These are phyloP conservation scores for Papilio helenus DNA, from an alignment of 1,140 invertebrate genomes.

Conservation along the genomic window DNA sequence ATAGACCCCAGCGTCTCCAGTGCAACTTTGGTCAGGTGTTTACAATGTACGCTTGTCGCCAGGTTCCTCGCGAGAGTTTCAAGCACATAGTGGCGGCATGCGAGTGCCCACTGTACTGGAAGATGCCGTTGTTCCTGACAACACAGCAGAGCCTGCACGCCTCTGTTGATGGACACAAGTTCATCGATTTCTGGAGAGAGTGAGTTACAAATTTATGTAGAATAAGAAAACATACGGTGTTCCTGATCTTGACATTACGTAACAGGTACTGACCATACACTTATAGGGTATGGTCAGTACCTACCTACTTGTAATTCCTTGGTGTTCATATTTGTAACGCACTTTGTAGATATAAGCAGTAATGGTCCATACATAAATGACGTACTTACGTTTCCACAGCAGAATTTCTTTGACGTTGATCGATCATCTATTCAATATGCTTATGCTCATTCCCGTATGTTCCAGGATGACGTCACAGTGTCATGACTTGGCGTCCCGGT, in stretches of 20 bases:
- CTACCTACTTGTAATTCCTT: too few relatives aligned
- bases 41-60: not conserved
- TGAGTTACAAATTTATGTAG: constrained; percentile 79
- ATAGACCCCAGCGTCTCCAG: too few relatives aligned
- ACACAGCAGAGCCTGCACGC: constrained; percentile 86
- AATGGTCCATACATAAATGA: too few relatives aligned
- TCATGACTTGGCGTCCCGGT: constrained; percentile 95
- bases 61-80: constrained; percentile 86
- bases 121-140: constrained; percentile 94
- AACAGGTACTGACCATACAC: too few relatives aligned
- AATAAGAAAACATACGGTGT: too few relatives aligned
- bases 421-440: too few relatives aligned
- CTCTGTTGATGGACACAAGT: constrained; percentile 90
- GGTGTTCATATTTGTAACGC: too few relatives aligned
- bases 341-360: too few relatives aligned
- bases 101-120: constrained; percentile 96
- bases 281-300: too few relatives aligned
- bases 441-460: constrained; percentile 23
- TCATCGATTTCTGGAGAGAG: constrained; percentile 96
- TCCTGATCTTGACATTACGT: too few relatives aligned
- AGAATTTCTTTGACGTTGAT: too few relatives aligned
- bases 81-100: constrained; percentile 87
- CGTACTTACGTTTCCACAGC: too few relatives aligned
- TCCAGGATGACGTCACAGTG: constrained; percentile 88
- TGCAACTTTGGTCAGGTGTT: not conserved